A percentile compares a stretch with the other conserved stretches of the same genome.
These are phyloP conservation scores for Momotus momota DNA, from an alignment of 2,797 vertebrate genomes.

Conservation along the genomic window DNA sequence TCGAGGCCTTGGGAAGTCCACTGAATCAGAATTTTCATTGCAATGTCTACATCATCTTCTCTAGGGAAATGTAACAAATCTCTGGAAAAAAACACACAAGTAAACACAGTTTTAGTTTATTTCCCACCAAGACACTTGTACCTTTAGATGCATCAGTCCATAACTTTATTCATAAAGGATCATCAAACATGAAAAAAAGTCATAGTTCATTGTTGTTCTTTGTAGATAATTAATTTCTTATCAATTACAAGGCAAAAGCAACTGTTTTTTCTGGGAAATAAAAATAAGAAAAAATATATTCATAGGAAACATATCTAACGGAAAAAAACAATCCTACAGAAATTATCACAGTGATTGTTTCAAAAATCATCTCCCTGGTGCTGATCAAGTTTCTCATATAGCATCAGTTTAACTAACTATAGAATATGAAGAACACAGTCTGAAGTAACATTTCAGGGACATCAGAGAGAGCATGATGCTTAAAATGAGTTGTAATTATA, in stretches of 20 bases:
- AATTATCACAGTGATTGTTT: background rate
- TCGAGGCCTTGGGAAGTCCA: constrained; percentile 90
- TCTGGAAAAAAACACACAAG: constrained; percentile 67
- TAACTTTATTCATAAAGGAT: background rate
- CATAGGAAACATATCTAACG: background rate
- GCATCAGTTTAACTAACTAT: background rate
- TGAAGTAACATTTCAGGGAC: background rate
- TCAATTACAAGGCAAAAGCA: background rate
- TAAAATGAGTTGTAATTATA: background rate
- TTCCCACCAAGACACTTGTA: background rate
- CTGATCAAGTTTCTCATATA: background rate
- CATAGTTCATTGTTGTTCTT: background rate
- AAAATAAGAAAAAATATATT: background rate
- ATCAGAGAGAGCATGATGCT: background rate
- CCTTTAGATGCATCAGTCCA: background rate
- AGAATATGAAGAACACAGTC: background rate
- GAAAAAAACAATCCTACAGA: background rate
- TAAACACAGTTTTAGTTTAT: background rate
- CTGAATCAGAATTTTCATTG: constrained; percentile 82
- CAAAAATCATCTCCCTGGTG: background rate
- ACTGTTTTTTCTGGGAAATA: background rate
- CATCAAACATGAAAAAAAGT: background rate
- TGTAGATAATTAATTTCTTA: background rate
- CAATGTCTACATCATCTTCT: constrained; percentile 80
- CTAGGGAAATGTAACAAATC: constrained; percentile 79